Conservation (phyloP, 1,140 invertebrate genomes). For the Papilio dardanus region DNA sequence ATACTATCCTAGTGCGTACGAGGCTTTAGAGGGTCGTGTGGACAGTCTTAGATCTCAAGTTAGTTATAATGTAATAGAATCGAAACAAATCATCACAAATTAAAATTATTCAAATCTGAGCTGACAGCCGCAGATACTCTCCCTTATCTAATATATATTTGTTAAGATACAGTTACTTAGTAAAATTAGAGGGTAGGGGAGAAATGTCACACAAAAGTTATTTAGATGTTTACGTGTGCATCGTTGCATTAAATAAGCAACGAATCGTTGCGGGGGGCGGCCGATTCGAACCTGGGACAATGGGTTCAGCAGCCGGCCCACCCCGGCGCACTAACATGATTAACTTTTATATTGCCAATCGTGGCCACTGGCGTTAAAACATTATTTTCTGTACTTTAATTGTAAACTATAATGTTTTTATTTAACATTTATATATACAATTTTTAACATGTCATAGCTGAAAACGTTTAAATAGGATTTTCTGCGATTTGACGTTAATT, state of each 20-base stretch:
- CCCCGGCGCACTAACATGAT: constrained; percentile 62
- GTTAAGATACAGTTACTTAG: constrained; percentile 78
- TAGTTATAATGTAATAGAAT: not conserved
- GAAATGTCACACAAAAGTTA: constrained; percentile 79
- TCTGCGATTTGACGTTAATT: too few relatives aligned
- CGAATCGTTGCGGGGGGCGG: constrained; percentile 67
- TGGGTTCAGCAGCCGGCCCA: constrained; percentile 68
- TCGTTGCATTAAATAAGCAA: constrained; percentile 80
- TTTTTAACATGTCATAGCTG: not conserved
- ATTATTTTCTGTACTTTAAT: constrained; percentile 43
- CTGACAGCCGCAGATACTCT: not conserved
- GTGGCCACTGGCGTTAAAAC: constrained; percentile 52
- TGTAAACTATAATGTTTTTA: constrained; percentile 30
- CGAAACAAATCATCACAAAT: constrained; percentile 13
- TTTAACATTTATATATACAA: not conserved
- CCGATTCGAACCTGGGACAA: constrained; percentile 64
- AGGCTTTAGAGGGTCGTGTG: too few relatives aligned
- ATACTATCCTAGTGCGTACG: too few relatives aligned
- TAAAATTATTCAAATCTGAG: constrained; percentile 28
- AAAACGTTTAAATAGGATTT: too few relatives aligned
- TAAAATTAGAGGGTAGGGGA: constrained; percentile 77
- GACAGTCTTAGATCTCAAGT: not conserved
- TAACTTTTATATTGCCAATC: constrained; percentile 71
- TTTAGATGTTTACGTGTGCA: constrained; percentile 82
- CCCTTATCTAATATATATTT: constrained; percentile 50